Conservation (phyloP, 2,888 invertebrate species). For the Heliothis peltigera region DNA sequence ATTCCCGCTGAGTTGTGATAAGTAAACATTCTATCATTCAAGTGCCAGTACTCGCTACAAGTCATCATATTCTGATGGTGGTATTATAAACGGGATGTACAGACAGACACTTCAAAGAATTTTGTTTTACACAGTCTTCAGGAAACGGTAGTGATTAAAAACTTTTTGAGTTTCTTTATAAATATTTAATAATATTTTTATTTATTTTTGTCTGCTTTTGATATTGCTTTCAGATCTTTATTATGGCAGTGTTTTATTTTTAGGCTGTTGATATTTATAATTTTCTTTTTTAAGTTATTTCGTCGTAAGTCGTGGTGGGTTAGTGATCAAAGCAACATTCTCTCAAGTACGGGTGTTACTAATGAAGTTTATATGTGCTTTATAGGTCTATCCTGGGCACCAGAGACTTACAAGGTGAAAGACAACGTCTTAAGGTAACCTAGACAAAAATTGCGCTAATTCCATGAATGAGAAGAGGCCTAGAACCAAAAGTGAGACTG, state of each 20-base stretch:
- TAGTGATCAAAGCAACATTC: too few relatives aligned
- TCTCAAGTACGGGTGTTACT: too few relatives aligned
- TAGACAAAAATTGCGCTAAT: too few relatives aligned
- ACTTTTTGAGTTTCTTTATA: slow-evolving; percentile 23
- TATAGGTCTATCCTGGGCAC: too few relatives aligned
- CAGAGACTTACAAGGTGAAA: too few relatives aligned
- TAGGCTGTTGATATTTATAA: too few relatives aligned
- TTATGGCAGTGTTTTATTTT: neutral
- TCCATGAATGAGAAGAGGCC: too few relatives aligned
- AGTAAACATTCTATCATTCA: slow-evolving; percentile 60
- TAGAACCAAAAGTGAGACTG: too few relatives aligned
- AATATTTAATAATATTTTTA: slow-evolving; percentile 57
- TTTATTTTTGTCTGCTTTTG: slow-evolving; percentile 20
- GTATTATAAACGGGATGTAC: slow-evolving; percentile 40
- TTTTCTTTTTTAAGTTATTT: too few relatives aligned
- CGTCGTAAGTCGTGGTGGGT: too few relatives aligned
- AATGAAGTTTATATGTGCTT: too few relatives aligned
- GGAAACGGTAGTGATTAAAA: slow-evolving; percentile 35
- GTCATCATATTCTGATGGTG: slow-evolving; percentile 28
- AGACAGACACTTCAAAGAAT: slow-evolving; percentile 53
- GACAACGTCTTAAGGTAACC: too few relatives aligned
- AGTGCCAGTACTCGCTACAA: slow-evolving; percentile 52
- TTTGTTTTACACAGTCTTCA: slow-evolving; percentile 32
- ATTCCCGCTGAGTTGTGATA: slow-evolving; percentile 22
- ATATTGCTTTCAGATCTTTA: slow-evolving; percentile 19